Conservation (phyloP, 2,113 vertebrate genomes). For the Columba livia region DNA sequence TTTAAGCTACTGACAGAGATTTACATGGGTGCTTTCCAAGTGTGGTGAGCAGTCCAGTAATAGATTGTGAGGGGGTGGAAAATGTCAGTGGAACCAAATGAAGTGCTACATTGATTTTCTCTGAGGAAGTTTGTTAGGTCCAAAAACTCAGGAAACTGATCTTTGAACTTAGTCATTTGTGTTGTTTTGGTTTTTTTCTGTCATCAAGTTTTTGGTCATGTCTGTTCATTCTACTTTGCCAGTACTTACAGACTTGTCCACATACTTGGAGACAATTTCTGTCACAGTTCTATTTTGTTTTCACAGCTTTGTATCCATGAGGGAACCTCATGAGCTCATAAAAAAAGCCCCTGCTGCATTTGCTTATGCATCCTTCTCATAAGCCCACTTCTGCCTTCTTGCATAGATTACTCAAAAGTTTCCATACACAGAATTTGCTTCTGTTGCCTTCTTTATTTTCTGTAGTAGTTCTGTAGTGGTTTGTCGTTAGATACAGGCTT, state of each 20-base stretch:
- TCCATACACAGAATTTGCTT: background rate
- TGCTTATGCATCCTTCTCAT: background rate
- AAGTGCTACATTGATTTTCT: background rate
- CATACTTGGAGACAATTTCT: background rate
- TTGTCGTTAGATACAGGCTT: background rate
- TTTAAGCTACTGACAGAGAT: background rate
- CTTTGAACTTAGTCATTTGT: background rate
- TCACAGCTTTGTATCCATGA: background rate
- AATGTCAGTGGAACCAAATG: background rate
- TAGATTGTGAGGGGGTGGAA: constrained; percentile 6
- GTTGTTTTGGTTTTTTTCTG: background rate
- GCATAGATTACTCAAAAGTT: background rate
- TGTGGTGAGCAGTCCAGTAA: background rate
- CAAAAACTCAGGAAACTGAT: background rate
- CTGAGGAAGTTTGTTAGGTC: background rate
- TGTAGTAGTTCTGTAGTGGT: background rate
- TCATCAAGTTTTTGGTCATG: background rate
- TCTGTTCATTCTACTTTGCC: background rate
- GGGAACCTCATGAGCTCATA: background rate
- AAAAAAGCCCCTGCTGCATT: background rate
- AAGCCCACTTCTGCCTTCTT: background rate
- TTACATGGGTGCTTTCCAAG: constrained; percentile 1
- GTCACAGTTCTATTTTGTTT: background rate
- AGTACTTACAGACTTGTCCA: background rate
- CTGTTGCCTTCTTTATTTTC: background rate